Percentiles rank a stretch among this genome's conserved stretches.
These are phyloP conservation scores for Phenacoccus solenopsis DNA, from an alignment of 1,140 invertebrate genomes.

Conservation along the genomic window DNA sequence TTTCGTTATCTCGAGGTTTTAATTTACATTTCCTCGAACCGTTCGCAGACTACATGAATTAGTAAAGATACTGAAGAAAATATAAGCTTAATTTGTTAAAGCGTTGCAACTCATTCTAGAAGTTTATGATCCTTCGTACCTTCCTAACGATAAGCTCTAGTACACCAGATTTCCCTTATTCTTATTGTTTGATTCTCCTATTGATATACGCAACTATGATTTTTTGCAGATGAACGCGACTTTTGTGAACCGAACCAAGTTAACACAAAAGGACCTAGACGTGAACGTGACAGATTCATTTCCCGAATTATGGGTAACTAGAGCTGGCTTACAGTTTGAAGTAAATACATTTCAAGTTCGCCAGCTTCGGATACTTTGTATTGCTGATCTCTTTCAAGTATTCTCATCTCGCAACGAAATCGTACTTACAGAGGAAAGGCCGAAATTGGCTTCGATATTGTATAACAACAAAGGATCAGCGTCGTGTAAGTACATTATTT, in stretches of 20 bases:
- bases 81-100: too few relatives aligned
- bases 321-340: slow-evolving; percentile 26
- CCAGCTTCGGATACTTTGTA: slow-evolving; percentile 45
- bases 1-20: background rate
- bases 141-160: too few relatives aligned
- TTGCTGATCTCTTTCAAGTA: slow-evolving; percentile 42
- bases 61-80: too few relatives aligned
- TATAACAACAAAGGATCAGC: slow-evolving; percentile 38
- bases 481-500: background rate
- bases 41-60: too few relatives aligned
- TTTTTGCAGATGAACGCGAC: background rate
- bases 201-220: too few relatives aligned
- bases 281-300: background rate
- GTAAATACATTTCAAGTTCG: slow-evolving; percentile 26
- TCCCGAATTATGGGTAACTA: slow-evolving; percentile 19
- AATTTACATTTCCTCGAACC: too few relatives aligned
- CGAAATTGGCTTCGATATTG: slow-evolving; percentile 48
- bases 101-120: too few relatives aligned
- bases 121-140: too few relatives aligned
- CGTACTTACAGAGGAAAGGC: slow-evolving; percentile 47
- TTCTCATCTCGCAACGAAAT: slow-evolving; percentile 40
- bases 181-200: too few relatives aligned
- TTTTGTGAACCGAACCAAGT: background rate
- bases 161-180: too few relatives aligned
- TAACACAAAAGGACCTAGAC: background rate